Evolutionary conservation across 1,140 invertebrate species (phyloP).

Genomic region (Eupeodes corollae): DNA sequence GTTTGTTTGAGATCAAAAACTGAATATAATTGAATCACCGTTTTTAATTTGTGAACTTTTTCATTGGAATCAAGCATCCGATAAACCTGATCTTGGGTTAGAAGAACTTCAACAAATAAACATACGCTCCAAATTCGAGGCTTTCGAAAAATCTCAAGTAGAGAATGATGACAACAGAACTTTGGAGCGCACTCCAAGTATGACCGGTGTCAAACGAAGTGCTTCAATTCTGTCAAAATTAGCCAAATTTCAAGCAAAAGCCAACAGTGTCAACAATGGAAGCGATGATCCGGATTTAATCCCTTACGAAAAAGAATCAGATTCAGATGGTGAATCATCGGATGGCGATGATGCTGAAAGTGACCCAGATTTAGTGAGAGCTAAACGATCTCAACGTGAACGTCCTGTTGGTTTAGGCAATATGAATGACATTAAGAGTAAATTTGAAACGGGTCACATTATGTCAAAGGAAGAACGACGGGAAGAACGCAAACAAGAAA

Average conservation of each 20-base stretch:
- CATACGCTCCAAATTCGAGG: conserved; percentile 75
- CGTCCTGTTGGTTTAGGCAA: conserved; percentile 63
- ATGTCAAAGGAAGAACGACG: conserved; percentile 53
- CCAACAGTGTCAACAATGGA: conserved; percentile 64
- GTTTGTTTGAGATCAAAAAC: too few species aligned
- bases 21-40: too few species aligned
- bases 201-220: conserved; percentile 48
- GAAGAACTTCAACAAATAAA: conserved; percentile 71
- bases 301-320: conserved; percentile 38
- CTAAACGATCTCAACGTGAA: conserved; percentile 44
- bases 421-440: conserved; percentile 71
- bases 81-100: conserved; percentile 78
- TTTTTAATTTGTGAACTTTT: too few species aligned
- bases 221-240: conserved; percentile 68
- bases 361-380: conserved; percentile 36
- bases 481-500: conserved; percentile 77
- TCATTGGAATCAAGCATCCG: conserved; percentile 47
- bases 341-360: conserved; percentile 39
- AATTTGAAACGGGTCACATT: conserved; percentile 59
- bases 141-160: conserved; percentile 60
- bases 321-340: conserved; percentile 38
- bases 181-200: neutral
- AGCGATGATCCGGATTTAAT: conserved; percentile 64
- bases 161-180: conserved; percentile 3
- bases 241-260: conserved; percentile 69